Base-by-base conservation (phyloP, 2,888 invertebrate species). In the Spisula subtruncata region DNA sequence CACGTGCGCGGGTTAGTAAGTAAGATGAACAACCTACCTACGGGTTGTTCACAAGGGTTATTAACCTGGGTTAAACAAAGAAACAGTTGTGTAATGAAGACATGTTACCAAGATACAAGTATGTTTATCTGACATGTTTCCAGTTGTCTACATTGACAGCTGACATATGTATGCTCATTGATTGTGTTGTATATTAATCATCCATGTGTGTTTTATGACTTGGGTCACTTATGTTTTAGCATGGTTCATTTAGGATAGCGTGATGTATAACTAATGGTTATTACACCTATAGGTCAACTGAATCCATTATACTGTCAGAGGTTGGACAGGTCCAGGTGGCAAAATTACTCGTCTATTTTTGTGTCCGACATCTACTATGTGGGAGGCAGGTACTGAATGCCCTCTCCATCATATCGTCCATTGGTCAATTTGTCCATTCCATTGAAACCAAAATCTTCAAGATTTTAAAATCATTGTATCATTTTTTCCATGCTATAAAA, bases 281-380 rank as follows among this genome's bases (percentile, higher is more conserved):
- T 66, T 66, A 66, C 60, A 66, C 60, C 60, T 66, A 25, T 25
- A 66, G 60, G 60, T 66, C 25, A 25, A n/a, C 60, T n/a, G 60
- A 66, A 66, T 66, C 60, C 60, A 66, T 66, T 66, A 66, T 66
- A 10, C 10, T 66, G 60, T 25, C 60, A 66, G 25, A 66, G 60
- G 60, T 66, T 66, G 25, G 60, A 66, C 60, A 66, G 60, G 10
- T 25, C 10, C 60, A 66, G 60, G 60, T 66, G 60, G n/a, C 25
- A 66, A n/a, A 6, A n/a, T 66, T 12, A 8, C 12, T n/a, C 20
- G 56, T 41, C 41, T 41, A 41, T 41, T 41, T 41, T 41, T 41
- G 8, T 41, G 41, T 8, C 41, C 41, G 41, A 2, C 41, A 41
- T 41, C 41, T 41, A 41, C 4, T 41, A 56, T 20, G 6, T 56